Evolutionary conservation across 2,113 vertebrate species (phyloP).

Genomic region (Gopherus flavomarginatus): DNA sequence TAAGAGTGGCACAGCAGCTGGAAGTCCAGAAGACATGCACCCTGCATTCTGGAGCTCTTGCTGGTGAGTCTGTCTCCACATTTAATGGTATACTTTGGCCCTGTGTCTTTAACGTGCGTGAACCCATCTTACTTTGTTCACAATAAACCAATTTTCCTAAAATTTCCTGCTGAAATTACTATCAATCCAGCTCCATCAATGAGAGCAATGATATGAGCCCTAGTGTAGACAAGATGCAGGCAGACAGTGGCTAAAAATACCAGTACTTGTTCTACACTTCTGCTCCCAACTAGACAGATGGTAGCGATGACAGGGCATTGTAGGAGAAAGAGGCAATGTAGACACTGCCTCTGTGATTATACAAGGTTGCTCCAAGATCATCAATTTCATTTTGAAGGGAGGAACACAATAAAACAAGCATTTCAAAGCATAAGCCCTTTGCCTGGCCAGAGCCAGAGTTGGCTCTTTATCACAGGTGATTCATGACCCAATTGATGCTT

Average conservation of each 20-base stretch:
- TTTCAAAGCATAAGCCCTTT: neutral
- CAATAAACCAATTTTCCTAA: neutral
- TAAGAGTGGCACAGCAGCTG: neutral
- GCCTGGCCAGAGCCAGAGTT: neutral
- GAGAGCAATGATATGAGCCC: neutral
- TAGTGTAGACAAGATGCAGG: neutral
- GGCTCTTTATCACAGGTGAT: neutral
- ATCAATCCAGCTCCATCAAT: neutral
- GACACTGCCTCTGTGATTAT: neutral
- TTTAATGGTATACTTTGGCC: neutral
- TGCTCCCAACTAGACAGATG: neutral
- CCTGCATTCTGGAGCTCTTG: neutral
- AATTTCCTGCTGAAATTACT: neutral
- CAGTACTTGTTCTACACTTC: neutral
- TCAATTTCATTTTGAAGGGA: neutral
- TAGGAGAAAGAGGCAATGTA: neutral
- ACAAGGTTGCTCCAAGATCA: neutral
- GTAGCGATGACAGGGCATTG: neutral
- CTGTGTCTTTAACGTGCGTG: neutral
- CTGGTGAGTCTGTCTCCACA: neutral
- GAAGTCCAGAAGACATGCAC: neutral
- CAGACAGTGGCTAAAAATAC: neutral
- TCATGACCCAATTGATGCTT: neutral
- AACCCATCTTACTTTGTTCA: neutral
- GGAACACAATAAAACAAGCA: neutral